Evolutionary conservation across 2,797 vertebrate genomes (phyloP), one percentile per base, ranked within the genome.

Genomic region (Crenichthys baileyi): DNA sequence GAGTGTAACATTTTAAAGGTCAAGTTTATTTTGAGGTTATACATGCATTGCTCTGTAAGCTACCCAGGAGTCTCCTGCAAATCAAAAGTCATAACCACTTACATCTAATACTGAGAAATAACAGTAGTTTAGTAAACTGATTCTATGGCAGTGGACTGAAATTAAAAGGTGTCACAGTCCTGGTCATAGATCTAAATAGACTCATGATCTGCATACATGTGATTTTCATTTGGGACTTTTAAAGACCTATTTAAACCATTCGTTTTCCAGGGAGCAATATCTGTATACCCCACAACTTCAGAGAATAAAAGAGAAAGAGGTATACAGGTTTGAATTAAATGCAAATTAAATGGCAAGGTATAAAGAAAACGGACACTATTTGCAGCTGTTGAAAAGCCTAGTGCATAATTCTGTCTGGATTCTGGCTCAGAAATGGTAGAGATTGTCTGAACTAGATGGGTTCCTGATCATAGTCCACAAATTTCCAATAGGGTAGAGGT

Each of bases 1-100:
- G 82, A 8, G 7, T 80, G 84, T 79, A 83, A 82, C 81, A 83
- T 87, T 89, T 84, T 77, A 84, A 83, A 89, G 83, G 83, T 87
- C 76, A 65, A 85, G 76, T 84, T 88, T 63, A 75, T 81, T 73
- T 71, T 82, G 78, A 84, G 79, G 74, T 80, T 16, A 12, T 7
- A 41, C 70, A 70, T 13, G 50, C 65, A 58, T 70, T 31, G 51
- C 79, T 84, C 60, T 80, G 83, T 78, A 80, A 88, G 67, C 75
- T 70, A 80, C 73, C 82, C 85, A 70, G 48, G 60, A 77, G 65
- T 80, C 75, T 75, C n/a, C 75, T 39, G 63, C 60, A 74, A 88
- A 87, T 84, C 75, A 73, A 46, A 80, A 78, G 86, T 87, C 73
- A 75, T 15, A 76, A 79, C 24, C 41, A n/a, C n/a, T 73, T n/a